Evolutionary conservation across 2,888 invertebrate genomes (phyloP), one percentile per base, ranked within the genome.

Genomic region (Monoplex corrugatus): DNA sequence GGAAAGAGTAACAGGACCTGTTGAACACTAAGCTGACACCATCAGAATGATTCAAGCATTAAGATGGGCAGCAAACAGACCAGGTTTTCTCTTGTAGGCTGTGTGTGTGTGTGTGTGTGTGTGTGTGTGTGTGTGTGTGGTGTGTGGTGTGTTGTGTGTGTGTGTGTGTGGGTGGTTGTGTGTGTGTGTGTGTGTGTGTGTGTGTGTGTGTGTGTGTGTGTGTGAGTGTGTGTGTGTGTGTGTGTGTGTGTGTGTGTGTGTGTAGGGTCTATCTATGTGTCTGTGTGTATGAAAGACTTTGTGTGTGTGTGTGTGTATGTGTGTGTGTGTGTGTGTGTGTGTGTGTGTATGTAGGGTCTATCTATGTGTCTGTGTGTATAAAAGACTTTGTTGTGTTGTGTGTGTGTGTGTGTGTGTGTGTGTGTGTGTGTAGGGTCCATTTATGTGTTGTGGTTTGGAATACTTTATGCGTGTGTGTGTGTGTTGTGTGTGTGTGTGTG

Each of bases 81-180:
- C n/a, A n/a, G n/a, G n/a, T n/a, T n/a, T 16, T 57, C 19, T 57
- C 19, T 2, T 57, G 10, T 2, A 38, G 2, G 23, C 2, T 0
- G 2, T 3, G 68, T 1, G 23, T 3, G 68, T 1, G 68, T n/a
- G 68, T 1, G 68, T 1, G 68, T 63, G 23, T 63, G 28, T 63
- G 28, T n/a, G 8, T 28, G 1, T 2, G 8, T 68, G 23, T 16
- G 68, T 68, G n/a, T 28, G n/a, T 68, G 8, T 68, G 1, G n/a
- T 68, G 1, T 2, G 2, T 2, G 3, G 1, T 2, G 2, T 2
- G 3, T 2, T 8, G 3, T 16, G n/a, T n/a, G 1, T 2, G n/a
- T 68, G n/a, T 68, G 68, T 68, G n/a, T 68, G n/a, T 8, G 50
- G 8, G 10, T 13, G 50, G 8, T 8, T 50, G 50, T 50, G 50